A percentile compares a stretch with the other conserved stretches of the same genome.
Evolutionary conservation across 2,113 vertebrate genomes (phyloP).

Genomic region (Hippocampus guttulatus): DNA sequence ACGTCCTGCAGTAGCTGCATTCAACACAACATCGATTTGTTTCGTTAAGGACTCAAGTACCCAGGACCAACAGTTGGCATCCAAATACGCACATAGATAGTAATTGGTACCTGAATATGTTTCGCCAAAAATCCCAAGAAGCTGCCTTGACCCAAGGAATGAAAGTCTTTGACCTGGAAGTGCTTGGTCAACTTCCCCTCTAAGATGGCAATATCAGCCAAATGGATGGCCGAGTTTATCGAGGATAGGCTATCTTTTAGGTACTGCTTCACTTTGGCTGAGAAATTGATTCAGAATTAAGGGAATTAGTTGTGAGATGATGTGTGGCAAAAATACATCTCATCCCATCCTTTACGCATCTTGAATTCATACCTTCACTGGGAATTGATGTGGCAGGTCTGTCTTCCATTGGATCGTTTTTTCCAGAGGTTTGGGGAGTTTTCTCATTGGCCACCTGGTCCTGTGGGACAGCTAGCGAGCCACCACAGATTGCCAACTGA

Average conservation of each 20-base stretch:
- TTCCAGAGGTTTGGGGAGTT: constrained; percentile 26
- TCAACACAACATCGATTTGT: neutral
- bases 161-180: constrained; percentile 68
- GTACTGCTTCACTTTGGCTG: constrained; percentile 66
- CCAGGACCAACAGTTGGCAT: neutral
- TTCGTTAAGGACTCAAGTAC: neutral
- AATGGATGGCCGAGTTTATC: constrained; percentile 46
- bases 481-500: constrained; percentile 75
- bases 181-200: constrained; percentile 69
- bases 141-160: constrained; percentile 65
- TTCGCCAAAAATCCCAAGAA: constrained; percentile 73
- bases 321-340: neutral
- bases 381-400: constrained; percentile 35
- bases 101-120: constrained; percentile 60
- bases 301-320: neutral
- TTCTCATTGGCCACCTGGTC: constrained; percentile 68
- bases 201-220: constrained; percentile 56
- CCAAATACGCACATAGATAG: neutral
- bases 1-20: constrained; percentile 70
- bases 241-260: constrained; percentile 58
- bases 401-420: constrained; percentile 32
- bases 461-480: constrained; percentile 66
- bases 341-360: neutral
- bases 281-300: constrained; percentile 4
- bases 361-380: constrained; percentile 62